Base-by-base conservation (phyloP, 2,888 invertebrate genomes). In the Hylaea fasciaria region DNA sequence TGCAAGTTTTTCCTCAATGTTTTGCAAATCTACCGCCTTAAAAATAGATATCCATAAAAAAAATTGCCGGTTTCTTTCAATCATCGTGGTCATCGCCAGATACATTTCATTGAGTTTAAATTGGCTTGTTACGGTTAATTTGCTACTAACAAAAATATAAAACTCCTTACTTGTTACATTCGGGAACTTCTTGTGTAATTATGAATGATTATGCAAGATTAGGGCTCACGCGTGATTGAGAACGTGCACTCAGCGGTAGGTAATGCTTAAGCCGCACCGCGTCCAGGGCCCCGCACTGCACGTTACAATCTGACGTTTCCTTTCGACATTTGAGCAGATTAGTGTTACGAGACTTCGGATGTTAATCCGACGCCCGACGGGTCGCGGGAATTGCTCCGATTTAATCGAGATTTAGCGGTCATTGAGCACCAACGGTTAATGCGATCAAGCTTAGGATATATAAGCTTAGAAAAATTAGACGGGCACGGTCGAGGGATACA, bases 251-350 rank as follows among this genome's bases (percentile, higher is more conserved):
- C 80, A 83, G 85, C 81, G 84, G 86, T 83, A 82, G 85, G 85
- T 83, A 79, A 78, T 55, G 68, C 70, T 80, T 89, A 89, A 90
- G 86, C 88, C 86, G 76, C 86, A 82, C 86, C 88, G 78, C 78
- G 80, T 77, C 82, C 81, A 70, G 78, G 77, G 84, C 87, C 85
- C 88, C 88, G 86, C 83, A 85, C 84, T 88, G 86, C 83, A 85
- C 84, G 82, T 89, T 89, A 87, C 91, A 89, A 92, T 91, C 92
- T 87, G 92, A 93, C 92, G 87, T 93, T 92, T 93, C 92, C 92
- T 91, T 87, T 89, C 87, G 92, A 91, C 91, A 89, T 92, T 89
- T 87, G 89, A 92, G 89, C 87, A 91, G 92, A 91, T 92, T 91
- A 91, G 87, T 87, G 88, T 86, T 91, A 85, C 87, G 84, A 82